Evolutionary conservation across 2,113 vertebrate species (phyloP).

Genomic region (Oncorhynchus kisutch): DNA sequence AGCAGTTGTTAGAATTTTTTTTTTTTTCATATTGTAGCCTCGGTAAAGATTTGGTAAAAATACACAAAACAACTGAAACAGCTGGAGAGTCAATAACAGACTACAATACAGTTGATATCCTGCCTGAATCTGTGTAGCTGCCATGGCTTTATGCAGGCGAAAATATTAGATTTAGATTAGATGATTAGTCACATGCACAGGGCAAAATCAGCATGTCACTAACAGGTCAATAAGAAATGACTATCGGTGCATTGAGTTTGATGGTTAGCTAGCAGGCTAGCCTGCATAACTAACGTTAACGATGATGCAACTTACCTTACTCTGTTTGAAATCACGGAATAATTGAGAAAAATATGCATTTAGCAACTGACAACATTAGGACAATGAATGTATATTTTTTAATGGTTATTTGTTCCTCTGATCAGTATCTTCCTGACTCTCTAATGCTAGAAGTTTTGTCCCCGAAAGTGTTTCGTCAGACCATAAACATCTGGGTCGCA

Average conservation of each 20-base stretch:
- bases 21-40: no score
- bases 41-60: no score
- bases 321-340: slow-evolving; percentile 57
- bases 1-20: not conserved
- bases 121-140: no score
- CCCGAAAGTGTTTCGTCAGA: slow-evolving; percentile 50
- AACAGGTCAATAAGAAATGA: no score
- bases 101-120: no score
- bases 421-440: slow-evolving; percentile 30
- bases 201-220: no score
- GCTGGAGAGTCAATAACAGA: no score
- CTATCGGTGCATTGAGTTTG: not conserved
- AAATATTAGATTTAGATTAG: no score
- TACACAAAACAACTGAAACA: no score
- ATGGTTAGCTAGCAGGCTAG: not conserved
- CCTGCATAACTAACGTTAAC: slow-evolving; percentile 31
- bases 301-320: slow-evolving; percentile 70
- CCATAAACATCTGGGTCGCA: slow-evolving; percentile 43
- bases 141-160: no score
- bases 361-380: slow-evolving; percentile 9
- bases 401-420: slow-evolving; percentile 16
- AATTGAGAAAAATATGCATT: slow-evolving; percentile 11
- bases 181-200: no score
- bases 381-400: not conserved
- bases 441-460: slow-evolving; percentile 59